Evolutionary conservation across 2,113 vertebrate genomes (phyloP), one percentile per base, ranked within the genome.

Genomic region (Haplotaxodon microlepis): DNA sequence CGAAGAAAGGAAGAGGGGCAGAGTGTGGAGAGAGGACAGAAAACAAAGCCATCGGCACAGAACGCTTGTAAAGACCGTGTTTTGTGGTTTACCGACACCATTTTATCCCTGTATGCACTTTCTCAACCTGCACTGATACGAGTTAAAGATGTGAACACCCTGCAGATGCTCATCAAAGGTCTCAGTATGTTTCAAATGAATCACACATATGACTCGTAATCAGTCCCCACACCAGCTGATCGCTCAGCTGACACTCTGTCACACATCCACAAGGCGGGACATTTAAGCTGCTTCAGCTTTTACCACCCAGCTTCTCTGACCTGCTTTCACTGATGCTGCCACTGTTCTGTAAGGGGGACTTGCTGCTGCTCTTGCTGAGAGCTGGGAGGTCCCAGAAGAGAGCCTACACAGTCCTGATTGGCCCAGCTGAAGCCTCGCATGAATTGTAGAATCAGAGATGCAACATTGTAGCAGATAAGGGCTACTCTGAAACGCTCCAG

Each of bases 71-170:
- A 90, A 86, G 51, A 86, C 50, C 59, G 11, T 51, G 38, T 36
- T 78, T 24, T 84, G 79, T 53, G 21, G 45, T 82, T 47, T 59
- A 40, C 40, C 10, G 29, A 73, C 82, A 47, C 73, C 9, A 51
- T 88, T 87, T 45, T 81, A 86, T 80, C 88, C 14, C 27, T 88
- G 80, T 91, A 89, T 86, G 91, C 91, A 93, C 90, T 93, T 94
- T 93, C 17, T 88, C 40, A 82, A 91, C 85, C 84, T 85, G 91
- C 89, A 91, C 88, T 85, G 87, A 88, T 19, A n/a, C 2, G 16
- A 84, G 31, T 78, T 80, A 12, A 51, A 88, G 29, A 34, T 84
- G 61, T 59, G 14, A 82, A 86, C 73, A 63, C 47, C 56, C 51
- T 27, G 42, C 31, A 27, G 78, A 83, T 14, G 51, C 82, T 59